Evolutionary conservation across 1,140 invertebrate species (phyloP).

Genomic region (Brachionus koreanus): DNA sequence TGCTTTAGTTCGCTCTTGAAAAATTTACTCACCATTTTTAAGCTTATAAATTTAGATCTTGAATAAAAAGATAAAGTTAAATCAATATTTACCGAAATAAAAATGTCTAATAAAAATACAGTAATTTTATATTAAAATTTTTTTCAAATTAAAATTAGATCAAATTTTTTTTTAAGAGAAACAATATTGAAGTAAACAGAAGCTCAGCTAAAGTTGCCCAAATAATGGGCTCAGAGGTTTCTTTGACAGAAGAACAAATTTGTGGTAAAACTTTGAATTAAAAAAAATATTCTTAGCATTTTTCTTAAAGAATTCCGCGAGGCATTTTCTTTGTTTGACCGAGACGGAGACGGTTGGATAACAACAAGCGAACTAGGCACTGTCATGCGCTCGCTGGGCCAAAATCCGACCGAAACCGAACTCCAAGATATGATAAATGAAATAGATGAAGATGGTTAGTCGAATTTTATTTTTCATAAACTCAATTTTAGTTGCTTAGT

Average conservation of each 20-base stretch:
- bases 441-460: slow-evolving; percentile 44
- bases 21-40: neutral
- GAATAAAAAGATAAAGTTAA: neutral
- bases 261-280: neutral
- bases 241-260: slow-evolving; percentile 44
- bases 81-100: neutral
- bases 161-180: neutral
- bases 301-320: slow-evolving; percentile 55
- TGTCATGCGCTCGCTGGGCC: slow-evolving; percentile 13
- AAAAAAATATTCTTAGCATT: neutral
- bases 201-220: slow-evolving; percentile 30
- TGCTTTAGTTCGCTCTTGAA: neutral
- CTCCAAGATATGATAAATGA: slow-evolving; percentile 44
- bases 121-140: neutral
- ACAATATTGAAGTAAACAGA: neutral
- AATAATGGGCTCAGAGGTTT: neutral
- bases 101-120: slow-evolving; percentile 26
- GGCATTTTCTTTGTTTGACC: slow-evolving; percentile 59
- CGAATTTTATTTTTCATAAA: neutral
- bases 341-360: slow-evolving; percentile 55
- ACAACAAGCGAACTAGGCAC: slow-evolving; percentile 44
- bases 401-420: slow-evolving; percentile 44
- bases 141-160: neutral
- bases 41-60: neutral
- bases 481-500: slow-evolving; percentile 18